Evolutionary conservation across 1,140 invertebrate genomes (phyloP), one percentile per base, ranked within the genome.

Genomic region (Scaptomyza montana): DNA sequence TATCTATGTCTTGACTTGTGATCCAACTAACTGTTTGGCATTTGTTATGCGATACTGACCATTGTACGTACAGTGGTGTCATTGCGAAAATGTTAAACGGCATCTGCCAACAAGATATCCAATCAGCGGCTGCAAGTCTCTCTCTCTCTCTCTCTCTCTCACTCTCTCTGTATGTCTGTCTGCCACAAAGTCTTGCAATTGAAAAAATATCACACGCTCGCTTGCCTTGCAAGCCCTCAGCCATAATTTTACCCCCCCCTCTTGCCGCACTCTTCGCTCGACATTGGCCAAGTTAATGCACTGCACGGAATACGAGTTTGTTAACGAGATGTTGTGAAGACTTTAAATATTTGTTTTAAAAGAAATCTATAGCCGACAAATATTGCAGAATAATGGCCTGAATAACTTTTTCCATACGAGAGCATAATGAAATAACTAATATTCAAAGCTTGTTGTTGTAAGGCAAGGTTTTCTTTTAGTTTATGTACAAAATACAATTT

Each of bases 21-120:
- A 43, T 47, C 33, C 28, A 39, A 62, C 60, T 53, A 36, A 43
- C 46, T 51, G 47, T 47, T 65, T 65, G 68, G 47, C 55, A 67
- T 54, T 72, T 72, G 69, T 49, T 25, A 72, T 41, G 3, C 16
- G 69, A 72, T 55, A 63, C 60, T 64, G 55, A 64, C 54, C 60
- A 80, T 30, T 73, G 70, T 61, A 30, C 55, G 12, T 2, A 60
- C 70, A 68, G 56, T 68, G 70, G 82, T 56, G 7, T 6, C 7
- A 36, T 36, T 36, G 30, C 30, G 30, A 30, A 30, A 10, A 9
- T 36, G 77, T 75, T 62, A 86, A 82, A 67, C 76, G 67, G 51
- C 61, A 12, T 74, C 81, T 85, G 80, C 81, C 78, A 85, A 85
- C 41, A 67, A 86, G 53, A 30, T 51, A 51, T 73, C 78, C 71